Evolutionary conservation across 1,140 invertebrate species (phyloP).

Genomic region (Drosophila nannoptera): DNA sequence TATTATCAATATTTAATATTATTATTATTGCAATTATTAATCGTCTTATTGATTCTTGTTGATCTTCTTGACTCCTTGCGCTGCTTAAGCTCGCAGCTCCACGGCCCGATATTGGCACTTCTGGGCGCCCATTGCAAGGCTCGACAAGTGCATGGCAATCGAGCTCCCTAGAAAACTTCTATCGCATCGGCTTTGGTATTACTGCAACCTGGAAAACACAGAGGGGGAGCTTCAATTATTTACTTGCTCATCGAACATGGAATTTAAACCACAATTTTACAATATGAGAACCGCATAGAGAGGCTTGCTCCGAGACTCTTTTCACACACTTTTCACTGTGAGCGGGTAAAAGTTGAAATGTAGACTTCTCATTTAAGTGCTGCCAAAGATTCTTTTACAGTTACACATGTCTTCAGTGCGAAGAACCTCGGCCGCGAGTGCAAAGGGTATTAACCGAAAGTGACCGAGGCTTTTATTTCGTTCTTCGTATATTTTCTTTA

Average conservation of each 20-base stretch:
- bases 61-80: neutral
- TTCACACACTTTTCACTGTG: neutral
- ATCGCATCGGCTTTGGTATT: slow-evolving; percentile 12
- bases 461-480: neutral
- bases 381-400: neutral
- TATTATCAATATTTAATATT: too few species aligned
- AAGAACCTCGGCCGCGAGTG: neutral
- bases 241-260: neutral
- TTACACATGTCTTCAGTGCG: neutral
- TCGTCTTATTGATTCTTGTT: neutral
- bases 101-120: slow-evolving; percentile 44
- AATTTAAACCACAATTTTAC: neutral
- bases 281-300: neutral
- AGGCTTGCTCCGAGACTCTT: neutral
- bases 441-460: slow-evolving; percentile 27
- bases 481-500: slow-evolving; percentile 23
- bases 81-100: slow-evolving; percentile 28
- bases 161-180: neutral
- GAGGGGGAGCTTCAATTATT: too few species aligned
- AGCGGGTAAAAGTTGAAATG: neutral
- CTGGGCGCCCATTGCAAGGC: slow-evolving; percentile 56
- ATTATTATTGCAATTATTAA: neutral
- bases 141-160: slow-evolving; percentile 43
- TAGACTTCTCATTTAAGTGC: neutral
- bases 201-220: slow-evolving; percentile 4